Evolutionary conservation across 2,888 invertebrate genomes (phyloP).

Genomic region (Polyommatus iphigenia): DNA sequence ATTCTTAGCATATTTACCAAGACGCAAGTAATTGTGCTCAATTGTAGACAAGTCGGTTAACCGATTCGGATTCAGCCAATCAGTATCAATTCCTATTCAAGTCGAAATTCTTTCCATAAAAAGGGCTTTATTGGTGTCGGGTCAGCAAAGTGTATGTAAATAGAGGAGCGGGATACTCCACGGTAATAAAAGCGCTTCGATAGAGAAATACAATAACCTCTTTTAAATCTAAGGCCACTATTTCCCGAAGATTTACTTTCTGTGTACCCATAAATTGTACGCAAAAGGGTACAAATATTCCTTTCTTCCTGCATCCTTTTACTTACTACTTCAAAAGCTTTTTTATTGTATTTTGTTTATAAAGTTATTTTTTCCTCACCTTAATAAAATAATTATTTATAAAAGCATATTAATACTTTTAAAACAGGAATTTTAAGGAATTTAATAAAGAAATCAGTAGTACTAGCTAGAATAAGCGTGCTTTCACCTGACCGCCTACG

Average conservation of each 20-base stretch:
- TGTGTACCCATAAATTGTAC: constrained; percentile 5
- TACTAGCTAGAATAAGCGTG: no score
- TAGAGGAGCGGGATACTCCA: constrained; percentile 59
- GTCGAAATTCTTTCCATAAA: constrained; percentile 54
- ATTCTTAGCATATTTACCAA: background rate
- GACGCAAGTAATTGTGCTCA: background rate
- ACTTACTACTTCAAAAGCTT: background rate
- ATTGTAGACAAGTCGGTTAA: background rate
- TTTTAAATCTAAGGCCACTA: constrained; percentile 41
- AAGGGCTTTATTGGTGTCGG: constrained; percentile 72
- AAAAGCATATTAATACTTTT: no score
- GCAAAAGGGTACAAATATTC: constrained; percentile 11
- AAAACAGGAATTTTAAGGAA: no score
- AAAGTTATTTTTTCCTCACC: no score
- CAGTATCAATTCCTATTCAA: constrained; percentile 30
- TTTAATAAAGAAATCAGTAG: no score
- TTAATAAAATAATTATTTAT: no score
- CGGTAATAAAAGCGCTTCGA: constrained; percentile 61
- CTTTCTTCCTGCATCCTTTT: background rate
- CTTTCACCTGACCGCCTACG: background rate
- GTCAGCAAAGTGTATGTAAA: constrained; percentile 77
- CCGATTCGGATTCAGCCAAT: constrained; percentile 4
- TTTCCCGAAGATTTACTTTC: constrained; percentile 41
- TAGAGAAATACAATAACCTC: constrained; percentile 45
- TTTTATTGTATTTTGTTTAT: background rate